These are phyloP conservation scores for Scophthalmus maximus DNA, from an alignment of 2,113 vertebrate genomes.

Conservation along the genomic window DNA sequence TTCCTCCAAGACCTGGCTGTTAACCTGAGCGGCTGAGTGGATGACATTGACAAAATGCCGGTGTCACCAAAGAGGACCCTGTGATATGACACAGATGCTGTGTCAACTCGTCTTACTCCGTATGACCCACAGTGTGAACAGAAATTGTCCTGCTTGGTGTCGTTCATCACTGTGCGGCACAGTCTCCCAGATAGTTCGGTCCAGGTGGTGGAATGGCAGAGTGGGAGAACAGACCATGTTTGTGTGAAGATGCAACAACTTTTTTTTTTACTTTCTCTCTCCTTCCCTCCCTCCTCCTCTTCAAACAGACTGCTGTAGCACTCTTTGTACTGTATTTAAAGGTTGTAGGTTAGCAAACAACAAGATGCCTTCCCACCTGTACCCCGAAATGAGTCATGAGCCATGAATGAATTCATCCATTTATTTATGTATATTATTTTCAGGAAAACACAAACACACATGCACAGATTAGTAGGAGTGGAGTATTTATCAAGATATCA, in stretches of 20 bases:
- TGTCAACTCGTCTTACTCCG: slow-evolving; percentile 63
- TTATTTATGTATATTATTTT: slow-evolving; percentile 47
- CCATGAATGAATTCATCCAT: slow-evolving; percentile 66
- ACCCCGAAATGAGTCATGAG: slow-evolving; percentile 72
- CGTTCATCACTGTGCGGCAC: slow-evolving; percentile 68
- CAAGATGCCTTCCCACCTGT: slow-evolving; percentile 73
- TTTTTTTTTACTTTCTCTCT: slow-evolving; percentile 43
- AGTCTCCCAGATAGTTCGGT: slow-evolving; percentile 75
- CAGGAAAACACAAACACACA: slow-evolving; percentile 4
- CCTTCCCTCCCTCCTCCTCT: slow-evolving; percentile 37
- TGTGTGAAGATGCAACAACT: slow-evolving; percentile 81
- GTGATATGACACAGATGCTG: slow-evolving; percentile 75
- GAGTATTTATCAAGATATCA: slow-evolving; percentile 1
- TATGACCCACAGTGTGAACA: slow-evolving; percentile 73
- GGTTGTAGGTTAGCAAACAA: slow-evolving; percentile 78
- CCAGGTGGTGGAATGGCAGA: slow-evolving; percentile 82
- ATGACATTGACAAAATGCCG: slow-evolving; percentile 80
- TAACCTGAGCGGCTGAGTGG: slow-evolving; percentile 73
- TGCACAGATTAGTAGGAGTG: neutral
- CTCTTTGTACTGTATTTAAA: slow-evolving; percentile 78
- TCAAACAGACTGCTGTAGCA: slow-evolving; percentile 68
- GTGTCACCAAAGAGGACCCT: slow-evolving; percentile 72
- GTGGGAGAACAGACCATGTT: slow-evolving; percentile 81
- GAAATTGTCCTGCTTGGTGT: slow-evolving; percentile 74
- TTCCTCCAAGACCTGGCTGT: slow-evolving; percentile 68